Conservation (phyloP, 2,888 invertebrate genomes). For the Harmothoe impar region DNA sequence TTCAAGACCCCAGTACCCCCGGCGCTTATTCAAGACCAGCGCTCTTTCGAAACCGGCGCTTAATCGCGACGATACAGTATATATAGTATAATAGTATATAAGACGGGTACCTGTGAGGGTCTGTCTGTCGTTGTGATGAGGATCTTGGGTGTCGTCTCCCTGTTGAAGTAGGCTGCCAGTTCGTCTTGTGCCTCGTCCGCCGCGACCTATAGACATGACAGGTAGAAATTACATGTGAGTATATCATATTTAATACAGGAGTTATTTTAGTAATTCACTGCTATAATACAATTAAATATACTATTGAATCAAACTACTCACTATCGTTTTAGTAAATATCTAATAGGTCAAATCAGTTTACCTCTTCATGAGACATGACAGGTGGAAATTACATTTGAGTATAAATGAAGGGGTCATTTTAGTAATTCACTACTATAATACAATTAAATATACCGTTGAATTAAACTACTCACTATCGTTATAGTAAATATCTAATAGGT, state of each 20-base stretch:
- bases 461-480: no score
- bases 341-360: not conserved
- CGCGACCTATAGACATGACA: constrained; percentile 75
- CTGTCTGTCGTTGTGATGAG: constrained; percentile 97
- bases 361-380: constrained; percentile 9
- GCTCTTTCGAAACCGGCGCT: no score
- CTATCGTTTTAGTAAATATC: no score
- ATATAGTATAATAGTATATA: not conserved
- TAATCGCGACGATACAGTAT: no score
- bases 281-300: not conserved
- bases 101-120: constrained; percentile 87
- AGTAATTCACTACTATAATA: no score
- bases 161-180: constrained; percentile 92
- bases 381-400: not conserved
- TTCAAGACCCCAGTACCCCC: no score
- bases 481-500: no score
- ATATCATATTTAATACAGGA: no score
- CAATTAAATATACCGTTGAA: not conserved
- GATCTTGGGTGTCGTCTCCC: constrained; percentile 95
- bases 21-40: no score
- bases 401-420: no score
- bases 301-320: not conserved
- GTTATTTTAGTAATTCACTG: no score
- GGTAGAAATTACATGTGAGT: not conserved
- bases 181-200: constrained; percentile 90